Percentiles rank a stretch among this genome's conserved stretches.
Conservation (phyloP, 2,797 vertebrate species). For the Danio kyathit region DNA sequence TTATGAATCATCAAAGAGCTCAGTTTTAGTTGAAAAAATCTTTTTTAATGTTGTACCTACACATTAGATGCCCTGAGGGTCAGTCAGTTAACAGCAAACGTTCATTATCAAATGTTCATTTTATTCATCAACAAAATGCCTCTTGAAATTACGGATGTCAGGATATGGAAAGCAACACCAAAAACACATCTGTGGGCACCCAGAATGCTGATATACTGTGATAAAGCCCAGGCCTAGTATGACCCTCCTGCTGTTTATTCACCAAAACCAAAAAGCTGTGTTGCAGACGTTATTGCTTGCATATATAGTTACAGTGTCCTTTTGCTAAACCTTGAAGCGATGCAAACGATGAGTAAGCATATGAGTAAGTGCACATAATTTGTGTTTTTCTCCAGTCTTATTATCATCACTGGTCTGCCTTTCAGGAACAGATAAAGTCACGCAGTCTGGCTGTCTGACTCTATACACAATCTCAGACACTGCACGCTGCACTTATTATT, state of each 20-base stretch:
- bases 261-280: conserved; percentile 12
- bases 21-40: no score
- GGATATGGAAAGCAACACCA: no score
- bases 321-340: conserved; percentile 39
- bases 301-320: conserved; percentile 40
- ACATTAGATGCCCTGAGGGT: no score
- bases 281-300: conserved; percentile 10
- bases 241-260: conserved; percentile 11
- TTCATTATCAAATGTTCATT: no score
- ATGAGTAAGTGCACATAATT: conserved; percentile 55
- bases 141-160: no score
- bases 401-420: conserved; percentile 54
- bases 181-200: neutral
- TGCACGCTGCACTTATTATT: conserved; percentile 19
- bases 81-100: no score
- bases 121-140: no score
- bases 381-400: conserved; percentile 52
- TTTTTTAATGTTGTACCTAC: no score
- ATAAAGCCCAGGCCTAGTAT: neutral
- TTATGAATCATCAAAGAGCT: no score
- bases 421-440: conserved; percentile 52
- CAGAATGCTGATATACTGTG: neutral
- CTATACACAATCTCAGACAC: conserved; percentile 20
- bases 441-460: conserved; percentile 41
- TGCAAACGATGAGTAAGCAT: conserved; percentile 45